A percentile compares a stretch with the other conserved stretches of the same genome.
Conservation (phyloP, 2,113 vertebrate genomes). For the Periophthalmus modestus region DNA sequence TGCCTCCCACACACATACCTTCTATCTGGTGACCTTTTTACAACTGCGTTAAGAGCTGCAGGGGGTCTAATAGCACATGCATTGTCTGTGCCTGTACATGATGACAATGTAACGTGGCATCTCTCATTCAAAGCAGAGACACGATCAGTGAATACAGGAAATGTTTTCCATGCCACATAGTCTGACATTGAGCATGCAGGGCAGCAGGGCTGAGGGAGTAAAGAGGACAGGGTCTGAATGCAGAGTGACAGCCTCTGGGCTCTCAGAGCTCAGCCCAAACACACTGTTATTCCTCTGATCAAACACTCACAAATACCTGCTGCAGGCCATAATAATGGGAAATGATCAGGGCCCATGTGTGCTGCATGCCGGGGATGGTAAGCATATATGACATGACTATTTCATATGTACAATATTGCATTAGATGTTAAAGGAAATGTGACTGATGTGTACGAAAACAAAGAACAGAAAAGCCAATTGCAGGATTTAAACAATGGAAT, state of each 20-base stretch:
- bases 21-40: constrained; percentile 42
- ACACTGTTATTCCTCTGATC: constrained; percentile 35
- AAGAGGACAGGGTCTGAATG: constrained; percentile 44
- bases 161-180: constrained; percentile 37
- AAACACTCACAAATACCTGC: constrained; percentile 34
- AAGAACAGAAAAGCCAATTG: background rate
- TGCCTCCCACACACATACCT: constrained; percentile 69
- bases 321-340: constrained; percentile 15
- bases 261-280: constrained; percentile 39
- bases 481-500: background rate
- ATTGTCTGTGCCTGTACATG: constrained; percentile 32
- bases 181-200: constrained; percentile 61
- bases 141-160: constrained; percentile 22
- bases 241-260: constrained; percentile 57
- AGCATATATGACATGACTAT: background rate
- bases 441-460: background rate
- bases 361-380: constrained; percentile 11
- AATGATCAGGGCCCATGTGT: constrained; percentile 2
- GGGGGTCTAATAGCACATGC: constrained; percentile 15
- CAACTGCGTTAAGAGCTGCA: constrained; percentile 24
- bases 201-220: constrained; percentile 37
- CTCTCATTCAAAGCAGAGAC: constrained; percentile 7
- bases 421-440: background rate
- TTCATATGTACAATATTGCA: background rate
- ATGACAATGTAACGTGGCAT: background rate